Evolutionary conservation across 2,888 invertebrate genomes (phyloP).

Genomic region (Opisthograptis luteolata): DNA sequence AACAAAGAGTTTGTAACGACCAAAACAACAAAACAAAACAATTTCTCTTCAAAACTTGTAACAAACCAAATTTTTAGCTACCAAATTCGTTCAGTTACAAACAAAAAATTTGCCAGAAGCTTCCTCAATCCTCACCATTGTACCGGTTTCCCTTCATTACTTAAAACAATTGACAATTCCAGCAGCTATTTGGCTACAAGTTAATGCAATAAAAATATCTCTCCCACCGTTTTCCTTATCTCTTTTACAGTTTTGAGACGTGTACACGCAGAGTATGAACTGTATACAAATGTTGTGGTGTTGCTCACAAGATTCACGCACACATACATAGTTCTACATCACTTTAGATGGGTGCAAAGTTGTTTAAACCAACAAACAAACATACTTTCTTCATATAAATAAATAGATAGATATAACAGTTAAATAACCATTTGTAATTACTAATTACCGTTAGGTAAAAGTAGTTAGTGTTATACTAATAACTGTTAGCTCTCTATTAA

Average conservation of each 20-base stretch:
- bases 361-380: too few relatives aligned
- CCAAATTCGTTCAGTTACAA: conserved; percentile 11
- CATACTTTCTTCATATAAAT: too few relatives aligned
- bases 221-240: conserved; percentile 37
- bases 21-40: background rate
- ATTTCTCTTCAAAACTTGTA: conserved; percentile 7
- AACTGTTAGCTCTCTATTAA: too few relatives aligned
- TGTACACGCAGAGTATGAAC: background rate
- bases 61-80: conserved; percentile 1
- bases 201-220: conserved; percentile 39
- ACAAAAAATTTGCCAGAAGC: conserved; percentile 18
- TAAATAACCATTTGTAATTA: too few relatives aligned
- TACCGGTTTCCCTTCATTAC: conserved; percentile 28
- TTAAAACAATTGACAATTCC: conserved; percentile 33
- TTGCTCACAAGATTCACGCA: too few relatives aligned
- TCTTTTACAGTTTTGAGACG: conserved; percentile 15
- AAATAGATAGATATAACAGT: too few relatives aligned
- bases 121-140: conserved; percentile 7
- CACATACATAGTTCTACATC: too few relatives aligned
- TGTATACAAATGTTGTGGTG: too few relatives aligned
- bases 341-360: too few relatives aligned
- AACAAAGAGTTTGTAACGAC: too few relatives aligned
- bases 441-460: too few relatives aligned
- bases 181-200: conserved; percentile 30
- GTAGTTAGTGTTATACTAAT: too few relatives aligned